Evolutionary conservation across 35 echinoderm and acorn worm genomes (phyloP).

Genomic region (Strongylocentrotus purpuratus): DNA sequence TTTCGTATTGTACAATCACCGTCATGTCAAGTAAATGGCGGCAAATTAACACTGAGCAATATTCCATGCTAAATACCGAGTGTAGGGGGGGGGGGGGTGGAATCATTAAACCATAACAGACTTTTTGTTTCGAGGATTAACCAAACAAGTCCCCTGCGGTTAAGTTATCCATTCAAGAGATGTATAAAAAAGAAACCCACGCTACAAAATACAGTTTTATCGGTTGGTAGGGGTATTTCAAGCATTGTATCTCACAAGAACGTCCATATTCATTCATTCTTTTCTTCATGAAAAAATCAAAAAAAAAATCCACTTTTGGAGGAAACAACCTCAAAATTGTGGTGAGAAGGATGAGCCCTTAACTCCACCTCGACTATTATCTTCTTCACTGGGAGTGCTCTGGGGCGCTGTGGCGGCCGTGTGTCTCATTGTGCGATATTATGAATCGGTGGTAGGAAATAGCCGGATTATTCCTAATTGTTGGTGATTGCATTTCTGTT

Average conservation of each 20-base stretch:
- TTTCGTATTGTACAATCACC: too few relatives aligned
- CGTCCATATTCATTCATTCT: background rate
- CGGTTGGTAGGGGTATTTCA: background rate
- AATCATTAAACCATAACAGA: background rate
- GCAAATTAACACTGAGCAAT: too few relatives aligned
- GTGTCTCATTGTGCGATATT: background rate
- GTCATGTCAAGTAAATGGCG: too few relatives aligned
- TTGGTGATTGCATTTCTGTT: background rate
- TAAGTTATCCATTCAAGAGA: background rate
- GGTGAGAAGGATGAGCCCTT: background rate
- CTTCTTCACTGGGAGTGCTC: background rate
- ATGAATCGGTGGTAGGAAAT: slow-evolving; percentile 28
- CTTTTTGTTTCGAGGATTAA: background rate
- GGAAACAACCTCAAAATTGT: background rate
- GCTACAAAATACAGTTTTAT: background rate
- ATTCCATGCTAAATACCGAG: background rate
- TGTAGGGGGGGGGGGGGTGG: background rate
- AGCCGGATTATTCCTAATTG: slow-evolving; percentile 41
- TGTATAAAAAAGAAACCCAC: background rate
- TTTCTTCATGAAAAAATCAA: too few relatives aligned
- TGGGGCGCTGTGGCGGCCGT: background rate
- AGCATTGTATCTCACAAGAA: background rate
- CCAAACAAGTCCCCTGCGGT: background rate
- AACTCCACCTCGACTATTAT: background rate
- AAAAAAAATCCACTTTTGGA: background rate